Conservation (phyloP, 2,888 invertebrate species). For the Acrobeloides nanus region DNA sequence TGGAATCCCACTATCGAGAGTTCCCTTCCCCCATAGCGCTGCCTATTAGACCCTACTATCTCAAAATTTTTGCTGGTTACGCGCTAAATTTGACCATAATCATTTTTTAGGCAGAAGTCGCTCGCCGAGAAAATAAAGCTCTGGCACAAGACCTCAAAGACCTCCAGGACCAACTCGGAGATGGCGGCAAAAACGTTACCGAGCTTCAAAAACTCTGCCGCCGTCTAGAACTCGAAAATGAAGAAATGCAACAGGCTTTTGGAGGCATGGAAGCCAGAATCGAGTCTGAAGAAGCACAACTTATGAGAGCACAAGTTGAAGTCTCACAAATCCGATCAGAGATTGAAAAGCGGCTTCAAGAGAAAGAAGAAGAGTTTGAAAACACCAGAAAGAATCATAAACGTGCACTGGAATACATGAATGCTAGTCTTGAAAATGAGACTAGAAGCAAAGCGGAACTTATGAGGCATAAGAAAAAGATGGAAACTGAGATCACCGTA, state of each 20-base stretch:
- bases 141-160: slow-evolving; percentile 96
- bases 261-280: slow-evolving; percentile 91
- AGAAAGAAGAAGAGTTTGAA: slow-evolving; percentile 99
- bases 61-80: too few species aligned
- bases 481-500: slow-evolving; percentile 96
- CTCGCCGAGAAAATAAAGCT: slow-evolving; percentile 98
- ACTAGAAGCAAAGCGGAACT: slow-evolving; percentile 99
- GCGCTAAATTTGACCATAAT: too few species aligned
- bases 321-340: slow-evolving; percentile 82
- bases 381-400: slow-evolving; percentile 96
- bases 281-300: slow-evolving; percentile 81
- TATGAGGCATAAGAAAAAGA: slow-evolving; percentile 98
- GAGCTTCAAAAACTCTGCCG: slow-evolving; percentile 98
- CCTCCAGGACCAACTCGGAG: slow-evolving; percentile 95
- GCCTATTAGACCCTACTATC: too few species aligned
- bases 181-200: slow-evolving; percentile 87
- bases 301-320: slow-evolving; percentile 72
- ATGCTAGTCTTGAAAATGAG: slow-evolving; percentile 89
- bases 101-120: too few species aligned
- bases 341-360: slow-evolving; percentile 90
- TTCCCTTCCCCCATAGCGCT: too few species aligned
- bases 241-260: slow-evolving; percentile 82
- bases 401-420: slow-evolving; percentile 97
- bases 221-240: slow-evolving; percentile 91
- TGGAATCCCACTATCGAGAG: too few species aligned